These are phyloP conservation scores for Samia ricini DNA, from an alignment of 1,140 invertebrate species.

Conservation along the genomic window DNA sequence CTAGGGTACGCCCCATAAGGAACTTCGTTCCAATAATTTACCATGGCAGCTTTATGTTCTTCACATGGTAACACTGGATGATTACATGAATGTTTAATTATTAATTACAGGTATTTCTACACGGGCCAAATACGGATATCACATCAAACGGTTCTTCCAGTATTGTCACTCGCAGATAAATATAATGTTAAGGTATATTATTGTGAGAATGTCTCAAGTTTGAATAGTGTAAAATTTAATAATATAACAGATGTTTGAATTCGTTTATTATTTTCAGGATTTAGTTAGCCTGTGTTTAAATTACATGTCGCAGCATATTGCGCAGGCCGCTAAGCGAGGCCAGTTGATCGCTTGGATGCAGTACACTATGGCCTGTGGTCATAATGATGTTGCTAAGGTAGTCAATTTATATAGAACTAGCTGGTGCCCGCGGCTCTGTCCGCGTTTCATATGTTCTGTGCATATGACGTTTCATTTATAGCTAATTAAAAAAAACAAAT, in stretches of 20 bases:
- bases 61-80: too few relatives aligned
- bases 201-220: neutral
- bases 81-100: neutral
- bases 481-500: too few relatives aligned
- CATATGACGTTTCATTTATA: too few relatives aligned
- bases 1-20: too few relatives aligned
- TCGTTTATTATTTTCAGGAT: conserved; percentile 78
- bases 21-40: neutral
- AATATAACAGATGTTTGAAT: neutral
- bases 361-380: conserved; percentile 90
- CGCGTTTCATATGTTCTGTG: conserved; percentile 8
- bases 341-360: conserved; percentile 94
- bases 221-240: neutral
- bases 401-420: too few relatives aligned
- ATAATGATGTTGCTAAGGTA: conserved; percentile 85
- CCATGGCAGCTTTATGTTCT: neutral
- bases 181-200: conserved; percentile 90
- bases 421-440: too few relatives aligned
- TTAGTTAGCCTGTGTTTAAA: conserved; percentile 88
- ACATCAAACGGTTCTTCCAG: conserved; percentile 88
- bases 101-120: conserved; percentile 87
- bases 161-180: conserved; percentile 94
- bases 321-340: conserved; percentile 87
- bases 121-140: conserved; percentile 93
- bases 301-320: conserved; percentile 93